Base-by-base conservation (phyloP, 2,888 invertebrate genomes). In the Thera britannica region DNA sequence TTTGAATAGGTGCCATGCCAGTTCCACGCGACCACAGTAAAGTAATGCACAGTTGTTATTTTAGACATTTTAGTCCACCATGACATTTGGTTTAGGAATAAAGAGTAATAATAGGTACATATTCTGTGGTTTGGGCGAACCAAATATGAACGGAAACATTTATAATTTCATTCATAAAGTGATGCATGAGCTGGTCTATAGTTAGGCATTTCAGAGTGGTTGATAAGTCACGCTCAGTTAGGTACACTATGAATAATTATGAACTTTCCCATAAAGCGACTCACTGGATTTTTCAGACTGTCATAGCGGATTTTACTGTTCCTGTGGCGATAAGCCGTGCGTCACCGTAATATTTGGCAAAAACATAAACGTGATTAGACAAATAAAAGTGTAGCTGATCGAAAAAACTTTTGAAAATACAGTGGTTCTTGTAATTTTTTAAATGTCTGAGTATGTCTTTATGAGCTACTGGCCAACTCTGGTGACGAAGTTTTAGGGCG, bases 231-330 rank as follows among this genome's bases (percentile, higher is more conserved):
- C 59, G 11, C 34, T 46, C 51, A 51, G 51, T 60, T 51, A 12
- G 38, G 51, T 58, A 48, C 36, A 51, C 56, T 56, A 56, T 36
- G 35, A 56, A 35, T 56, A 36, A 55, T 60, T 51, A 23, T 59
- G 38, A 49, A 36, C 38, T 55, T 38, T 51, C 9, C 60, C 54
- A 55, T 9, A 54, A 41, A 9, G 34, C 35, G 46, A 36, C 9
- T 65, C 65, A 65, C 38, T 46, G 60, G 49, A 12, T 34, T 65
- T 60, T 60, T 11, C 4, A 23, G 36, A 11, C 44, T 5, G 38
- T 65, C 54, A 59, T 11, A 55, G 59, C 59, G 59, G 35, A 59
- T 59, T 55, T 38, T 9, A 2, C 48, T 23, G 23, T 55, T 63
- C 57, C 63, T 34, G 51, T 58, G 52, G 2, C 34, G 60, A 54